Evolutionary conservation across 2,797 vertebrate genomes (phyloP).

Genomic region (Girardinus metallicus): DNA sequence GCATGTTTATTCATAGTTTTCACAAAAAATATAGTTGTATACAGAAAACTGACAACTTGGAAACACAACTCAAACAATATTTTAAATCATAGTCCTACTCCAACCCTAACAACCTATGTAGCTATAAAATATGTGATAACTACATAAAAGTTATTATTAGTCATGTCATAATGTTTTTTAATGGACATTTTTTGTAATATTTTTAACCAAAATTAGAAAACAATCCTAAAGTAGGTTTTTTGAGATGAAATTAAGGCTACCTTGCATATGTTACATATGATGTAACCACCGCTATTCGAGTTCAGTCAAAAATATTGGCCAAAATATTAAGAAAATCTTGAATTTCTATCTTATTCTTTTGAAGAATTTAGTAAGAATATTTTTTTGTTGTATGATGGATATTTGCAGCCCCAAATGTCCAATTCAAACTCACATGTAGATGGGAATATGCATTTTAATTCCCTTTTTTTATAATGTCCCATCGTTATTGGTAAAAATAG

Average conservation of each 20-base stretch:
- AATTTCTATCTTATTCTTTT: neutral
- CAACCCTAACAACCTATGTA: neutral
- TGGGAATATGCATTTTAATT: neutral
- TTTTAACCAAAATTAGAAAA: neutral
- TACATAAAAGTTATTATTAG: neutral
- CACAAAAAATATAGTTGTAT: neutral
- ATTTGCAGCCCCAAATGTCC: neutral
- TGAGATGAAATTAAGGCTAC: neutral
- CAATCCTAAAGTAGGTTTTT: neutral
- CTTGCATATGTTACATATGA: neutral
- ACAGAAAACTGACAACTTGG: neutral
- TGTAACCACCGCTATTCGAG: neutral
- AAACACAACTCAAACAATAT: neutral
- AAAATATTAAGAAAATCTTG: neutral
- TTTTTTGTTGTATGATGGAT: neutral
- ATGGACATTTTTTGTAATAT: neutral
- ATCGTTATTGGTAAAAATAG: neutral
- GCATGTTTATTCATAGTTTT: neutral
- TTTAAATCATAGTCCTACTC: neutral
- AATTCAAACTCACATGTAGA: neutral
- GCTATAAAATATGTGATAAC: neutral
- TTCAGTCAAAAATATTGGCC: neutral
- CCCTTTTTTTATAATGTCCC: neutral
- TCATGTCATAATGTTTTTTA: neutral
- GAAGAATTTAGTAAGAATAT: neutral